Conservation (phyloP, 1,140 invertebrate species). For the Meteorus sp. region DNA sequence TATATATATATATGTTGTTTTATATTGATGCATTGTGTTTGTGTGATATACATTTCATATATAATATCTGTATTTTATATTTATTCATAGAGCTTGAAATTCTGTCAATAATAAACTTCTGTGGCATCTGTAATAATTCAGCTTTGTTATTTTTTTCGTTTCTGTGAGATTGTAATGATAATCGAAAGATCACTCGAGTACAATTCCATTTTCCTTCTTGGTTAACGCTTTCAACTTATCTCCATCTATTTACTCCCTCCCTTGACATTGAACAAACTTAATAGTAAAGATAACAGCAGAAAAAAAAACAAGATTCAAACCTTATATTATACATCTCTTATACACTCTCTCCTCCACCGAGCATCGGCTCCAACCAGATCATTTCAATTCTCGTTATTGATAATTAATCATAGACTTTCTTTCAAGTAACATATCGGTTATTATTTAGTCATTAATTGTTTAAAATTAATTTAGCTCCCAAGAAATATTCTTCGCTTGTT, state of each 20-base stretch:
- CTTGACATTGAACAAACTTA: neutral
- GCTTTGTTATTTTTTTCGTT: neutral
- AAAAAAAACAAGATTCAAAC: neutral
- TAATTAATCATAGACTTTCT: slow-evolving; percentile 10
- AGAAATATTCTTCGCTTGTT: neutral
- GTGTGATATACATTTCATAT: slow-evolving; percentile 29
- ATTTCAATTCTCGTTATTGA: slow-evolving; percentile 1
- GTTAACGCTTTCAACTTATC: neutral
- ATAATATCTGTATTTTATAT: slow-evolving; percentile 47
- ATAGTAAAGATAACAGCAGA: neutral
- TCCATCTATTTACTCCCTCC: neutral
- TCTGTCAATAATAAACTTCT: neutral
- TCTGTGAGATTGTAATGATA: neutral
- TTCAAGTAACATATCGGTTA: slow-evolving; percentile 4
- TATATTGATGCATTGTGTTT: neutral
- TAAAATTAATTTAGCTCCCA: neutral
- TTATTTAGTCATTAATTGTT: neutral
- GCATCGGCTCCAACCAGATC: neutral
- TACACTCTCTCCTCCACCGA: neutral
- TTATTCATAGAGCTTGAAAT: neutral
- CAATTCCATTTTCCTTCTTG: slow-evolving; percentile 9
- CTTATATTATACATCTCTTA: neutral
- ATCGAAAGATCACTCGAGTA: neutral
- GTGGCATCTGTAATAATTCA: too few species aligned
- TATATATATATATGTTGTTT: too few species aligned